phyloP scores from a whole-genome alignment of 1,140 invertebrate species.

The Aphidius ervi region DNA sequence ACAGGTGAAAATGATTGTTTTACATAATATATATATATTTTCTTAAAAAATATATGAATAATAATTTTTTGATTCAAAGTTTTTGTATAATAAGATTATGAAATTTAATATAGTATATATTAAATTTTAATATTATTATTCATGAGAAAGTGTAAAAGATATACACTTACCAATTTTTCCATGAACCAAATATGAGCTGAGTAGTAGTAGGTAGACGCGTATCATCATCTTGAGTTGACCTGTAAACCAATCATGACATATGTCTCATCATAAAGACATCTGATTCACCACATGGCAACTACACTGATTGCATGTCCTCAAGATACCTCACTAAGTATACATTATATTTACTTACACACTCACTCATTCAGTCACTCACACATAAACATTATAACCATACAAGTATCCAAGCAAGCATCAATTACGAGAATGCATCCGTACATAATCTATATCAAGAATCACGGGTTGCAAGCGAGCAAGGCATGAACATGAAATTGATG shows the following conservation, averaged over 20 bases:
- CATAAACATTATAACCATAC: neutral
- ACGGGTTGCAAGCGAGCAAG: no score
- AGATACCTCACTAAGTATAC: neutral
- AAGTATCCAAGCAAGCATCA: neutral
- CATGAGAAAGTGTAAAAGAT: no score
- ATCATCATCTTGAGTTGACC: slow-evolving; percentile 44
- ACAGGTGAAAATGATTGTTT: no score
- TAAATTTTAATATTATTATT: no score
- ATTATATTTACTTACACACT: neutral
- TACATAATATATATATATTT: no score
- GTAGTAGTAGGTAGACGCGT: slow-evolving; percentile 46
- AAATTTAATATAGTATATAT: no score
- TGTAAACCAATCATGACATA: slow-evolving; percentile 16
- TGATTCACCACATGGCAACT: no score
- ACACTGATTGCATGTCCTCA: no score
- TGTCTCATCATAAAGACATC: neutral
- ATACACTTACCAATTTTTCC: slow-evolving; percentile 44
- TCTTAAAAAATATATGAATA: no score
- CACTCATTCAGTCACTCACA: neutral
- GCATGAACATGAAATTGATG: neutral
- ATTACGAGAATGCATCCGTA: neutral
- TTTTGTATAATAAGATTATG: no score
- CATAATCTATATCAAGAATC: neutral
- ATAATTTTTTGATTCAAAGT: no score
- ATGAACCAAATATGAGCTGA: slow-evolving; percentile 45